phyloP scores from a whole-genome alignment of 2,888 invertebrate genomes.

The Eugnorisma glareosa region DNA sequence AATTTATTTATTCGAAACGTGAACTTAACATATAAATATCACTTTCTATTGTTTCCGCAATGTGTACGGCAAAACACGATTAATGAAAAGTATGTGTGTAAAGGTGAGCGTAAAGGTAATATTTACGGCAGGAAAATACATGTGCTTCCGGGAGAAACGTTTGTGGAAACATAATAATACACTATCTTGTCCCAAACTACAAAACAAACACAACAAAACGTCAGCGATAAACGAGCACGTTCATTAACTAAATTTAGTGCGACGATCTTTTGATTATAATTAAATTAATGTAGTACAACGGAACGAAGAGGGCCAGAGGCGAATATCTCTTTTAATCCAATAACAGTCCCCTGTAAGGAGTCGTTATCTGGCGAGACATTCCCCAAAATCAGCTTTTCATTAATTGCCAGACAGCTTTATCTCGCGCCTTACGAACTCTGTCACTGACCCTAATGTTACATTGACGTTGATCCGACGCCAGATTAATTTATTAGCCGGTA shows the following conservation, averaged over 20 bases:
- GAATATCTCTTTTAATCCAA: constrained; percentile 81
- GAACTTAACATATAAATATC: constrained; percentile 54
- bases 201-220: constrained; percentile 24
- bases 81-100: constrained; percentile 41
- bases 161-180: constrained; percentile 36
- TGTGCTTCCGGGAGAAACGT: constrained; percentile 39
- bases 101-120: constrained; percentile 43
- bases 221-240: constrained; percentile 21
- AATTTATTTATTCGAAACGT: constrained; percentile 66
- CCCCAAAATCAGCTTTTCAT: constrained; percentile 86
- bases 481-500: constrained; percentile 85
- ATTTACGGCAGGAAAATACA: constrained; percentile 52
- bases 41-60: constrained; percentile 49
- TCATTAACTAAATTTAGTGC: constrained; percentile 35
- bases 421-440: constrained; percentile 74
- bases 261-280: constrained; percentile 69
- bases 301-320: constrained; percentile 71
- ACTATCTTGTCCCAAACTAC: constrained; percentile 40
- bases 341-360: constrained; percentile 71
- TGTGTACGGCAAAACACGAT: constrained; percentile 29
- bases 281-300: constrained; percentile 77
- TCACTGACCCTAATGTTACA: constrained; percentile 80
- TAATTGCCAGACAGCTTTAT: constrained; percentile 85
- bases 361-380: constrained; percentile 81
- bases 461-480: constrained; percentile 85